A percentile compares a stretch with the other conserved stretches of the same genome.
These are phyloP conservation scores for Brachyptera risi DNA, from an alignment of 2,888 invertebrate genomes.

Conservation along the genomic window DNA sequence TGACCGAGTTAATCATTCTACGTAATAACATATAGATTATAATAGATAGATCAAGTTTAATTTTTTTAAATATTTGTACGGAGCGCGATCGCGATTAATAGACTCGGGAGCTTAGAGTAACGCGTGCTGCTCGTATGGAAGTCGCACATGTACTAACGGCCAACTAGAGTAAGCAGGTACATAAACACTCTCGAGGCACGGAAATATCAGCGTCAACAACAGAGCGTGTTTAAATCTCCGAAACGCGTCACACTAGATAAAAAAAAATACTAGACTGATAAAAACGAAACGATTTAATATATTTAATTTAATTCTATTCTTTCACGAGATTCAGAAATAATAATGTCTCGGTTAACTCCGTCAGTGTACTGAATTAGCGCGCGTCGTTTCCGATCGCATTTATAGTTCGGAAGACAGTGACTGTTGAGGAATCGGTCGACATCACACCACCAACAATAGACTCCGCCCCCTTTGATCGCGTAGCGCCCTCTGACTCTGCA, in stretches of 20 bases:
- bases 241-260: too few relatives aligned
- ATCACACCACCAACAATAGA: too few relatives aligned
- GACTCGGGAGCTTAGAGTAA: background rate
- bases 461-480: too few relatives aligned
- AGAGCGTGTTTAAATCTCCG: too few relatives aligned
- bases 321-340: background rate
- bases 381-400: conserved; percentile 2
- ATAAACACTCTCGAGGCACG: background rate
- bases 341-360: background rate
- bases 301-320: background rate
- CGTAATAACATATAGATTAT: background rate
- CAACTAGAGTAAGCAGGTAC: background rate
- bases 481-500: too few relatives aligned
- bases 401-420: too few relatives aligned
- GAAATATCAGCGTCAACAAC: too few relatives aligned
- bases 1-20: background rate
- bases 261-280: too few relatives aligned
- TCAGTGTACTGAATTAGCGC: conserved; percentile 12
- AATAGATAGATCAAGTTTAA: background rate
- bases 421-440: too few relatives aligned
- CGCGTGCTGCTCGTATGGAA: background rate
- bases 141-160: conserved; percentile 6
- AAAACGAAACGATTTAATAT: too few relatives aligned
- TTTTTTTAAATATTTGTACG: background rate
- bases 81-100: background rate